These are phyloP conservation scores for Acestrorhynchus altus DNA, from an alignment of 2,797 vertebrate species.

Conservation along the genomic window DNA sequence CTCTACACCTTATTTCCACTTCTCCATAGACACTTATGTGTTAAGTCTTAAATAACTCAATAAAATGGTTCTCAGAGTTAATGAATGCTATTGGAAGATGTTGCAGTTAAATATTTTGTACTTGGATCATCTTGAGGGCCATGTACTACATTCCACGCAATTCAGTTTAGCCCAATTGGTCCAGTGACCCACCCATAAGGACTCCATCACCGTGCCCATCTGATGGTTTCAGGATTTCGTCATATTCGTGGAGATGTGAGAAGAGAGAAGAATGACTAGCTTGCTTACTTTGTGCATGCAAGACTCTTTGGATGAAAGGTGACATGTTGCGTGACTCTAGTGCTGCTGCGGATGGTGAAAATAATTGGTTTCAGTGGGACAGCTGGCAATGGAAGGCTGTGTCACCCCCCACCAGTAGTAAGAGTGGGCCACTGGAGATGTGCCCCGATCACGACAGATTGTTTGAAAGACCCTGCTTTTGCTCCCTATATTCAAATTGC, in stretches of 20 bases:
- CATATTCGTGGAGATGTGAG: conserved; percentile 45
- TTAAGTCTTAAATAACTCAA: no score
- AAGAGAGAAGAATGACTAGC: conserved; percentile 61
- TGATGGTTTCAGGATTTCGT: conserved; percentile 32
- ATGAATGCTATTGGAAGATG: no score
- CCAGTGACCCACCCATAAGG: not conserved
- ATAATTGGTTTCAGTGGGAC: conserved; percentile 81
- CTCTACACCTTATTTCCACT: no score
- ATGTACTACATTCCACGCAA: conserved; percentile 42
- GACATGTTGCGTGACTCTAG: conserved; percentile 64
- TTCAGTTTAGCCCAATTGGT: not conserved
- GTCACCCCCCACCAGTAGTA: conserved; percentile 49
- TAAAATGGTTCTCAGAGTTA: no score
- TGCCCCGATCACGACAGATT: conserved; percentile 60
- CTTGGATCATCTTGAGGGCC: not conserved
- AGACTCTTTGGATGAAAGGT: conserved; percentile 70
- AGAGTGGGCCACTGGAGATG: conserved; percentile 59
- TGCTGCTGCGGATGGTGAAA: conserved; percentile 66
- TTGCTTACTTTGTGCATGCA: conserved; percentile 52
- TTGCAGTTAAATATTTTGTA: no score
- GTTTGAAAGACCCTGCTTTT: conserved; percentile 59
- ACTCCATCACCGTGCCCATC: conserved; percentile 8
- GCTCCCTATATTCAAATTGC: conserved; percentile 62
- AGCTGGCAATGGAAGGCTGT: conserved; percentile 58
- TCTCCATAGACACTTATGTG: no score